A percentile compares a stretch with the other conserved stretches of the same genome.
Conservation (phyloP, 2,113 vertebrate species). For the Pithys albifrons region DNA sequence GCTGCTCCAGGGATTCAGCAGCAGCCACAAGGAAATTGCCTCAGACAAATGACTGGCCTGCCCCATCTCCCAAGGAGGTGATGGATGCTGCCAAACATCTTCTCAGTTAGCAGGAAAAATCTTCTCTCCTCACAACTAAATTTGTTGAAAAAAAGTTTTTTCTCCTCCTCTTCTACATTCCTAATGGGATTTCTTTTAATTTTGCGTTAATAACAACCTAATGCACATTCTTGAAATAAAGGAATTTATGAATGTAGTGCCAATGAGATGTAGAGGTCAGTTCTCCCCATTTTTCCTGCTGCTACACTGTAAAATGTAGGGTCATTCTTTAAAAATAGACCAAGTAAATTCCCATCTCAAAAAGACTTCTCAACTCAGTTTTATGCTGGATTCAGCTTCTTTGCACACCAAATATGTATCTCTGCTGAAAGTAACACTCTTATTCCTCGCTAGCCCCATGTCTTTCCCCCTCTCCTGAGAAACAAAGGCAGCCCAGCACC, state of each 20-base stretch:
- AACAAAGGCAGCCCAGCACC: slow-evolving; percentile 70
- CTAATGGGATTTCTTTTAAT: not conserved
- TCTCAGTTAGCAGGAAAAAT: not conserved
- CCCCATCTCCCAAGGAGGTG: not conserved
- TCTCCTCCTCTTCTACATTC: not conserved
- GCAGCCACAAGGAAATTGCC: not conserved
- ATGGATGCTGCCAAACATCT: not conserved
- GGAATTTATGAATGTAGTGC: not conserved
- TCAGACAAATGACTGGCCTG: not conserved
- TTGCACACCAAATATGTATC: not conserved
- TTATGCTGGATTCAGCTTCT: not conserved
- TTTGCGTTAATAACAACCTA: not conserved
- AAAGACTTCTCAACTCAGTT: not conserved
- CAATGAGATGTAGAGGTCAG: not conserved
- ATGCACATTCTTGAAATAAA: not conserved
- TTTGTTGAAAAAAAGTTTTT: not conserved
- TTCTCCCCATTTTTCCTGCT: not conserved
- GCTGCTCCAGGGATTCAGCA: not conserved
- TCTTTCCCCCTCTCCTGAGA: not conserved
- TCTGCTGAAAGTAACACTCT: not conserved
- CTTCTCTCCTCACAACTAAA: not conserved
- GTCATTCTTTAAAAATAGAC: not conserved
- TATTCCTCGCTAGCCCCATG: not conserved
- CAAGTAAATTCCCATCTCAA: not conserved
- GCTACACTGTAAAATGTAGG: not conserved